Evolutionary conservation across 2,888 invertebrate genomes (phyloP), one percentile per base, ranked within the genome.

Genomic region (Flexamia atlantica): DNA sequence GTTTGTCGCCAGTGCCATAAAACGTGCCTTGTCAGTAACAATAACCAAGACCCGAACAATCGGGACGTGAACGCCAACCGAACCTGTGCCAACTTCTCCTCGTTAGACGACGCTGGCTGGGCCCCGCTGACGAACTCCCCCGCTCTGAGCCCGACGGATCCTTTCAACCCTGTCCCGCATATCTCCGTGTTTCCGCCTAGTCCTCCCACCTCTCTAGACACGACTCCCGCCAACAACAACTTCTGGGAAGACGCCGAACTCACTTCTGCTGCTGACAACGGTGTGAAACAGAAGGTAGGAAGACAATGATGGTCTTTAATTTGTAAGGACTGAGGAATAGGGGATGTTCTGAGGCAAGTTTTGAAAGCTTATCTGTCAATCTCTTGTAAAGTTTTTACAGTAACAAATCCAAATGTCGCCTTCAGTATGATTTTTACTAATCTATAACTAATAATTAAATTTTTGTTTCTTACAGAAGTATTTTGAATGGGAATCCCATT

Each of bases 1-100:
- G 94, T 95, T 83, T 95, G 95, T 90, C 93, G 94, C 87, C 94
- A 95, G 90, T 95, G 95, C 90, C 95, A 95, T 89, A 95, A 94
- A 90, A 95, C 95, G 89, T 95, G 95, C 90, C 92, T 94, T 86
- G 92, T 93, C 46, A 87, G 85, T 79, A 86, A 85, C 81, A 86
- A 85, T 82, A 85, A 84, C 57, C 40, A 72, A 30, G 76, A 76
- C 42, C 42, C 84, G 42, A 76, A 14, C 40, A 42, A 42, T n/a
- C 84, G 57, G 1, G 87, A 87, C 81, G 84, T 86, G 23, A 87
- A 87, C 70, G 86, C 87, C 1, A 87, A 87, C 60, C 85, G 83
- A 17, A 23, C 82, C 28, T 46, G 83, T 23, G 81, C 42, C 17
- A 70, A 80, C 70, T 87, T 87, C 81, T 57, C 79, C 28, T 79